Evolutionary conservation across 2,888 invertebrate species (phyloP), one percentile per base, ranked within the genome.

Genomic region (Saturnia pavonia): DNA sequence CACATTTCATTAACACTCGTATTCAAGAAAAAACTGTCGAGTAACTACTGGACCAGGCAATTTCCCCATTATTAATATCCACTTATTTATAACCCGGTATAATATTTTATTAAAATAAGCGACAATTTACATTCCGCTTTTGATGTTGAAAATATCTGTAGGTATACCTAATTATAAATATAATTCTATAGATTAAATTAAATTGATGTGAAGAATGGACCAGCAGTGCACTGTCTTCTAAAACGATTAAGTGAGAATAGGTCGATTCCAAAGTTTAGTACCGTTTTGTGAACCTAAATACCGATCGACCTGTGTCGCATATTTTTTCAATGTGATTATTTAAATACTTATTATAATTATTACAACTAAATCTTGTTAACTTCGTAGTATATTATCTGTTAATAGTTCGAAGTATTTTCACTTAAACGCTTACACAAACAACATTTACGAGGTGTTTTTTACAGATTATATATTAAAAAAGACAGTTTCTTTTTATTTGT

Each of bases 121-220:
- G 84, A 87, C 86, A 87, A 85, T 88, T 88, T 85, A 87, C 88
- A 91, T 88, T 88, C 89, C 87, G 92, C 92, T 92, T 91, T 91
- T 78, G 85, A 80, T 91, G 90, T 91, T 86, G 79, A 85, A 74
- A 81, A 78, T 75, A 82, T 76, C 76, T 78, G 76, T 81, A 80
- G 77, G 78, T 77, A 77, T 79, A 79, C 69, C 71, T 73, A 68
- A 73, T 74, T 69, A 70, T 74, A 74, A 72, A 72, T 72, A 74
- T 71, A 68, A 70, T 74, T 68, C 77, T 76, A 75, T 74, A 72
- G 73, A 75, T 76, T 74, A 72, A 78, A 78, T 76, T 72, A 73
- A 73, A 72, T 77, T 73, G 72, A 57, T 72, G 73, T 77, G 76
- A 78, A 77, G 82, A 83, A 86, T 85, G 86, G 86, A 88, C 88